Evolutionary conservation across 2,113 vertebrate species (phyloP), one percentile per base, ranked within the genome.

Genomic region (Euleptes europaea): DNA sequence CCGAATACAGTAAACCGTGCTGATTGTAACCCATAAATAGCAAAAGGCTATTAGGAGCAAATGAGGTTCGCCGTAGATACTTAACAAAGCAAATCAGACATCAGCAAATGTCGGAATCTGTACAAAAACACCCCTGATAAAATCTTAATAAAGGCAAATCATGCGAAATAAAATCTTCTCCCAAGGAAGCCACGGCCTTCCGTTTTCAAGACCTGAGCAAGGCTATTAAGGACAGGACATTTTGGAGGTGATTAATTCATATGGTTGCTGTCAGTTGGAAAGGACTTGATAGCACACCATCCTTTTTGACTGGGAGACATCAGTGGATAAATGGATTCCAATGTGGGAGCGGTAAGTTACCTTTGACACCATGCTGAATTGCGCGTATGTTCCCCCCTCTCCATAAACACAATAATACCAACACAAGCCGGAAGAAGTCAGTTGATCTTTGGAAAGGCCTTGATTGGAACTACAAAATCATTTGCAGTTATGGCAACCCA

Each of bases 391-490:
- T 42, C n/a, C 2, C 15, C 38, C 3, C 23, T 78, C 13, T 63
- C 7, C 54, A 26, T 8, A 60, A 51, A 26, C 8, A 7, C 0
- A n/a, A 60, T 26, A 31, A 4, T 11, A 86, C 33, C 47, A 66
- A 66, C 82, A 54, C 14, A 0, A 0, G 83, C 47, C 12, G 0
- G 72, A 74, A 73, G 31, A 0, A 0, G 5, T 42, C 10, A 4
- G 2, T 83, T 84, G 78, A 63, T 28, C 69, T 38, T 82, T 73
- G 4, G n/a, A 70, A 70, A 17, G 49, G 40, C 3, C 87, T 3
- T 83, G 84, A 35, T 51, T 73, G 51, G 42, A 80, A 85, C 0
- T 82, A 0, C 9, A 15, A 1, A 2, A 60, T 78, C n/a, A 2
- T 0, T 2, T 40, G 5, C 72, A 72, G 12, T 5, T 70, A 38